Base-by-base conservation (phyloP, 2,888 invertebrate species). In the Pollenia angustigena region DNA sequence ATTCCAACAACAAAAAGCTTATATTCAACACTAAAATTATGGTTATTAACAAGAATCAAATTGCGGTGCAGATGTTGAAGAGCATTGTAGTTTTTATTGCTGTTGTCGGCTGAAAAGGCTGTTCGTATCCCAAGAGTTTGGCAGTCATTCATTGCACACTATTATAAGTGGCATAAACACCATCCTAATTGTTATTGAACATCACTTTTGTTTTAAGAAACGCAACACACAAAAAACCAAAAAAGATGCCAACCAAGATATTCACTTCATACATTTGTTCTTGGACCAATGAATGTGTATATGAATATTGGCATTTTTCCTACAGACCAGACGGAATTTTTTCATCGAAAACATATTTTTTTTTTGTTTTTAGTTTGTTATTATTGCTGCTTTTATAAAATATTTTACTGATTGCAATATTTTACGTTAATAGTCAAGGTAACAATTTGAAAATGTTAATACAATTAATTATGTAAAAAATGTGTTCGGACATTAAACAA, bases 91-190 rank as follows among this genome's bases (percentile, higher is more conserved):
- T 48, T 72, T 56, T 69, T 68, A 50, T 60, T 79, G 50, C 71
- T 69, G 69, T 80, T 82, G 54, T 54, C 66, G 52, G 62, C 40
- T 64, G 52, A 14, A 64, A 76, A 76, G 54, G 50, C 18, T 76
- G 16, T 76, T 40, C 9, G 60, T 8, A 40, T n/a, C 60, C 56
- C 48, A 48, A 68, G 75, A 76, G 44, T 69, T 83, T 74, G 84
- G 72, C 87, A 87, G 81, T 84, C 84, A 87, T 87, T 87, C 87
- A 87, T 87, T 87, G 83, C 87, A 87, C 87, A 81, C 84, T 87
- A 84, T 87, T 84, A 87, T 87, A 87, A 87, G 87, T 87, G 87
- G 87, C 87, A 87, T 87, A 87, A 87, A 87, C 84, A 87, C 87
- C 87, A 76, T 74, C 87, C 87, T 87, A 87, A 87, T 87, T 87